Evolutionary conservation across 2,888 invertebrate species (phyloP).

Genomic region (Noctua janthina): DNA sequence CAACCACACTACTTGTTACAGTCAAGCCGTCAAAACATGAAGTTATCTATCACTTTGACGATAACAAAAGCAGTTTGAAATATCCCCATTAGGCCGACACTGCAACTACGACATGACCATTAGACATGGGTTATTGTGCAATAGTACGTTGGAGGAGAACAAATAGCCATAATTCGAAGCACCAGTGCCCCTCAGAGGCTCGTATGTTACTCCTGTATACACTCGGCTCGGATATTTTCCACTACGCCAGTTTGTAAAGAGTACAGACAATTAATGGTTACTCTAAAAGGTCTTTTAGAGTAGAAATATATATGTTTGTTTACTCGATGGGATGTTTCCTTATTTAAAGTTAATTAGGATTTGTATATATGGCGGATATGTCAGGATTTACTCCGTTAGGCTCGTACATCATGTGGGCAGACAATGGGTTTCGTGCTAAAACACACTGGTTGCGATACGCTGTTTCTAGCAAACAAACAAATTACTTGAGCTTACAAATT

Average conservation of each 20-base stretch:
- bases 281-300: slow-evolving; percentile 59
- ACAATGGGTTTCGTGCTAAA: too few species aligned
- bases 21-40: slow-evolving; percentile 37
- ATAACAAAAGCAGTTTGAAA: slow-evolving; percentile 60
- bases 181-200: slow-evolving; percentile 77
- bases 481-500: too few species aligned
- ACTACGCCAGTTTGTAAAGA: slow-evolving; percentile 70
- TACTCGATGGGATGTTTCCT: background rate
- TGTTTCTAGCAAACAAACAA: too few species aligned
- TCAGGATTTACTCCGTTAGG: too few species aligned
- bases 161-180: slow-evolving; percentile 84
- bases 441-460: too few species aligned
- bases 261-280: slow-evolving; percentile 70
- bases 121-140: slow-evolving; percentile 75
- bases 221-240: slow-evolving; percentile 64
- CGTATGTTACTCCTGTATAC: slow-evolving; percentile 69
- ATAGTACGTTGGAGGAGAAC: slow-evolving; percentile 71
- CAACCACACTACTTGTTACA: slow-evolving; percentile 3
- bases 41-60: slow-evolving; percentile 50
- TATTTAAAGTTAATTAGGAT: too few species aligned
- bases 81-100: slow-evolving; percentile 54
- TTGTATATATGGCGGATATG: too few species aligned
- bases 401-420: too few species aligned
- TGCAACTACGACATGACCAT: slow-evolving; percentile 59
- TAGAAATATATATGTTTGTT: slow-evolving; percentile 45